These are phyloP conservation scores for Damaliscus lunatus DNA, from an alignment of 2,113 vertebrate species.

Conservation along the genomic window DNA sequence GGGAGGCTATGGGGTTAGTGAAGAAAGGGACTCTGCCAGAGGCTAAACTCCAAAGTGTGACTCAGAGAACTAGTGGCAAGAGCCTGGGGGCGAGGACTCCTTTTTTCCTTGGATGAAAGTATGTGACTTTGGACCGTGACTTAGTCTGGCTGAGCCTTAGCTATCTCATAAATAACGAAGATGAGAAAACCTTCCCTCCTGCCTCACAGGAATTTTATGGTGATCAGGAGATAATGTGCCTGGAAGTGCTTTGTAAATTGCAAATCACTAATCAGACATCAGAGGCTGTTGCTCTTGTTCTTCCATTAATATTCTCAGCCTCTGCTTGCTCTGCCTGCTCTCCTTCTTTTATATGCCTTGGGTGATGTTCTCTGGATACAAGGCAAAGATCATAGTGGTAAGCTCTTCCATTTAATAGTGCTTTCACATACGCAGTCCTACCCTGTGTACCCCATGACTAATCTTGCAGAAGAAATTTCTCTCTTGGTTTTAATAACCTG, in stretches of 20 bases:
- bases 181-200: not conserved
- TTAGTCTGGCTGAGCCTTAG: not conserved
- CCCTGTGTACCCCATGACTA: not conserved
- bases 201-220: not conserved
- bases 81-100: not conserved
- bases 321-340: not conserved
- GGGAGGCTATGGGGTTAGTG: not conserved
- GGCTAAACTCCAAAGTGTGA: not conserved
- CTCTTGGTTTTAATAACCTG: not conserved
- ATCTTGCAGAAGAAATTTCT: not conserved
- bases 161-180: constrained; percentile 6
- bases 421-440: not conserved
- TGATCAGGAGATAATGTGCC: not conserved
- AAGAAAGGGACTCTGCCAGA: not conserved
- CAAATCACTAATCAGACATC: constrained; percentile 36
- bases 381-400: not conserved
- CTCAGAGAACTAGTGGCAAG: not conserved
- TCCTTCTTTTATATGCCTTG: not conserved
- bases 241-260: constrained; percentile 27
- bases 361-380: not conserved
- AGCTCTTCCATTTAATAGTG: not conserved
- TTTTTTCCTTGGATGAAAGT: not conserved
- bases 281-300: not conserved
- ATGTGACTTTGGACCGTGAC: not conserved
- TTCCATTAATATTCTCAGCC: constrained; percentile 5